Evolutionary conservation across 2,113 vertebrate species (phyloP).

Genomic region (Mastomys natalensis): DNA sequence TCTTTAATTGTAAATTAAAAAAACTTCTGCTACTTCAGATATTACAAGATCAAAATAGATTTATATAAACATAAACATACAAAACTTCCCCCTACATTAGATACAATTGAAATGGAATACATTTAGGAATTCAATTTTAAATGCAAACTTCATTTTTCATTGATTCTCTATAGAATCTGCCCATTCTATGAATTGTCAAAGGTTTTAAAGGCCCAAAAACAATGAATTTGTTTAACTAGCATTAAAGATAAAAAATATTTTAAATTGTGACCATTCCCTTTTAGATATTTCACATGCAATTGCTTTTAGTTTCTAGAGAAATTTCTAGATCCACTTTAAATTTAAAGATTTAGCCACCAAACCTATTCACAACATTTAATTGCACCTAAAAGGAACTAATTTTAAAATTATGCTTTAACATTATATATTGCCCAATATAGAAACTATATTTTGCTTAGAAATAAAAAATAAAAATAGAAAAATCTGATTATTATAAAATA

Average conservation of each 20-base stretch:
- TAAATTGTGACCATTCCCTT: neutral
- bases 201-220: neutral
- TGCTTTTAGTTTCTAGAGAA: neutral
- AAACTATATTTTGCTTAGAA: slow-evolving; percentile 12
- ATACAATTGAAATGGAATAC: neutral
- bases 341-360: neutral
- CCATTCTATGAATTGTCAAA: neutral
- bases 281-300: neutral
- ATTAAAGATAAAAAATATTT: neutral
- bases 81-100: neutral
- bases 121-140: slow-evolving; percentile 24
- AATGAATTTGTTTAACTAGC: neutral
- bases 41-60: neutral
- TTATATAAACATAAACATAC: neutral
- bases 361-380: neutral
- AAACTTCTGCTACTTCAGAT: neutral
- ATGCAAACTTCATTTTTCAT: neutral
- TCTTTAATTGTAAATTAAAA: neutral
- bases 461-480: slow-evolving; percentile 11
- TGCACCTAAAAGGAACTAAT: neutral
- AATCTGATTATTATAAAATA: slow-evolving; percentile 42
- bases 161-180: neutral
- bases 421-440: neutral
- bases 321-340: slow-evolving; percentile 1
- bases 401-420: neutral